Evolutionary conservation across 2,113 vertebrate species (phyloP).

Genomic region (Gopherus evgoodei): DNA sequence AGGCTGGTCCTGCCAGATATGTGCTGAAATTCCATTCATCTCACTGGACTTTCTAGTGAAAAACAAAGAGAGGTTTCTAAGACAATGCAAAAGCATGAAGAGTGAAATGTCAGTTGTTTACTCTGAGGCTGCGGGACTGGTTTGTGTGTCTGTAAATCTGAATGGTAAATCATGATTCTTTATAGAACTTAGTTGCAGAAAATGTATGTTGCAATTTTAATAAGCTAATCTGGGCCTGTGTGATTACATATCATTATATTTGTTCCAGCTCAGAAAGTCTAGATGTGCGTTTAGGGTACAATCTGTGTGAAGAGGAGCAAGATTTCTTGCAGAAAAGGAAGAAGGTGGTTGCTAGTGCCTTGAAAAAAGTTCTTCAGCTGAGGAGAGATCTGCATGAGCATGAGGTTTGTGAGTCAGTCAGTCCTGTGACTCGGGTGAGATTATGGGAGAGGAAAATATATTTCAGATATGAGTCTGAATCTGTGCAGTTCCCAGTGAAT

Average conservation of each 20-base stretch:
- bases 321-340: constrained; percentile 84
- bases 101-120: neutral
- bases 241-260: neutral
- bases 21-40: neutral
- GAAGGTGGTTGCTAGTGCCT: constrained; percentile 77
- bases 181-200: neutral
- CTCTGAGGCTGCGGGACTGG: neutral
- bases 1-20: neutral
- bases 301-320: constrained; percentile 82
- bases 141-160: neutral
- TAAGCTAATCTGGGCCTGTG: neutral
- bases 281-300: constrained; percentile 83
- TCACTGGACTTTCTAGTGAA: neutral
- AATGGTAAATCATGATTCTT: neutral
- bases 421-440: neutral
- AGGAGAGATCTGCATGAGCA: constrained; percentile 67
- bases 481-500: neutral
- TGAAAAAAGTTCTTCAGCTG: constrained; percentile 80
- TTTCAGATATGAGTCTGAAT: neutral
- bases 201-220: neutral
- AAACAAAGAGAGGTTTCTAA: neutral
- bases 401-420: constrained; percentile 74
- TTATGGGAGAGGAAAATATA: neutral
- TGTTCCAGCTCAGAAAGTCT: constrained; percentile 74
- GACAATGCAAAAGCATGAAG: neutral